Base-by-base conservation (phyloP, 1,140 invertebrate genomes). In the Spodoptera litura region DNA sequence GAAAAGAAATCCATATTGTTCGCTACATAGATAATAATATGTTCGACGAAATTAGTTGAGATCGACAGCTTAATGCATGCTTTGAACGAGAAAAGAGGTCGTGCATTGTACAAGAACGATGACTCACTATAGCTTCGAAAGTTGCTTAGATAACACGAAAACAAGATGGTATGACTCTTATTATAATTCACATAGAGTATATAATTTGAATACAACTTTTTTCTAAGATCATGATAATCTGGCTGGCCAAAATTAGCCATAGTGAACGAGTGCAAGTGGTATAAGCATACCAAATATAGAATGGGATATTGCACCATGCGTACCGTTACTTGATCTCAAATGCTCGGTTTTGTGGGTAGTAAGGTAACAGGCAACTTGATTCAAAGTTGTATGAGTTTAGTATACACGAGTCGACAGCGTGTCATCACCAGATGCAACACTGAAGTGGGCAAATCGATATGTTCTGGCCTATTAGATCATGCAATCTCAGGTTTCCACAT, bases 251-350 rank as follows among this genome's bases (percentile, higher is more conserved):
- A 62, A 75, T 62, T 52, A 53, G 73, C 49, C 49, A n/a, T 52
- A 62, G 73, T 44, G 25, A 74, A 74, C 56, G 55, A 61, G 56
- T 53, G 25, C 49, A 64, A 62, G 73, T 75, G 13, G 58, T 51
- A 20, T 51, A n/a, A 35, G 49, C 27, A 25, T 3, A 75, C 72
- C 58, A 75, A 75, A 75, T 75, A 75, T 64, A 62, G 73, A 51
- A 75, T 62, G 31, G 58, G 73, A 75, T 75, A 75, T 75, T 62
- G 73, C 58, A 75, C 73, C 73, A 75, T 75, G 15, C 73, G 27
- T 75, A 62, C 73, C 73, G 73, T 75, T 75, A 75, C 49, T 15
- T 51, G 59, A 35, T 49, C 73, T 68, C 64, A 49, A 59, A 73
- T n/a, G 35, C 73, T 15, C 59, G 58, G 58, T 51, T 75, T 62